phyloP scores from a whole-genome alignment of 2,888 invertebrate species.

The Tenthredo distinguenda region DNA sequence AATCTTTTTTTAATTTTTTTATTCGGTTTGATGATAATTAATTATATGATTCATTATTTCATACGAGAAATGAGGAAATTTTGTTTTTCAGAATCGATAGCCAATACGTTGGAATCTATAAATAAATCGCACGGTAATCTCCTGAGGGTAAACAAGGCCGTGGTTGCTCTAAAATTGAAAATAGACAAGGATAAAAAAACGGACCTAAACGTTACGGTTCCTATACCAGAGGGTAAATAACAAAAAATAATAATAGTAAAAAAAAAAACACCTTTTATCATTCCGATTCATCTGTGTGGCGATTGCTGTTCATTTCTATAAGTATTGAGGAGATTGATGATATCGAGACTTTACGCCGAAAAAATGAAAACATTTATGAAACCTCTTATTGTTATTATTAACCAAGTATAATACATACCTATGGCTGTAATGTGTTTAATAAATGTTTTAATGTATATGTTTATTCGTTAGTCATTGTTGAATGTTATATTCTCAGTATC shows the following conservation, averaged over 20 bases:
- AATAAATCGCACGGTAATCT: slow-evolving; percentile 77
- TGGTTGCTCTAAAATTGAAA: slow-evolving; percentile 79
- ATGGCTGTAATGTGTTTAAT: no score
- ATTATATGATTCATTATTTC: not conserved
- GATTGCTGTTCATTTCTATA: not conserved
- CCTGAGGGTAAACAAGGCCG: slow-evolving; percentile 79
- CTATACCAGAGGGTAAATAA: slow-evolving; percentile 18
- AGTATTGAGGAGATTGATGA: no score
- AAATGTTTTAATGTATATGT: no score
- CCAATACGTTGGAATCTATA: slow-evolving; percentile 76
- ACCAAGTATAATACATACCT: no score
- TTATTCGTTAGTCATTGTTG: no score
- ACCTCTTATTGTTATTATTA: no score
- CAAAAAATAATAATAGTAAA: not conserved
- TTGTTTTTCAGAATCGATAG: slow-evolving; percentile 76
- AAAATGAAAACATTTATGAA: no score
- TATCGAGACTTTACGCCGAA: no score
- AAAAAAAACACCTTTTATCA: not conserved
- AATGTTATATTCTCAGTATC: no score
- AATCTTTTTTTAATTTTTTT: not conserved
- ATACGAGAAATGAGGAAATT: not conserved
- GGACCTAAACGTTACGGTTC: not conserved
- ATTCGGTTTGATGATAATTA: not conserved
- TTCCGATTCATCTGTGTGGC: not conserved
- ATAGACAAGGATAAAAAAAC: slow-evolving; percentile 70